Base-by-base conservation (phyloP, 1,140 invertebrate species). In the Lasaia peninsularis region DNA sequence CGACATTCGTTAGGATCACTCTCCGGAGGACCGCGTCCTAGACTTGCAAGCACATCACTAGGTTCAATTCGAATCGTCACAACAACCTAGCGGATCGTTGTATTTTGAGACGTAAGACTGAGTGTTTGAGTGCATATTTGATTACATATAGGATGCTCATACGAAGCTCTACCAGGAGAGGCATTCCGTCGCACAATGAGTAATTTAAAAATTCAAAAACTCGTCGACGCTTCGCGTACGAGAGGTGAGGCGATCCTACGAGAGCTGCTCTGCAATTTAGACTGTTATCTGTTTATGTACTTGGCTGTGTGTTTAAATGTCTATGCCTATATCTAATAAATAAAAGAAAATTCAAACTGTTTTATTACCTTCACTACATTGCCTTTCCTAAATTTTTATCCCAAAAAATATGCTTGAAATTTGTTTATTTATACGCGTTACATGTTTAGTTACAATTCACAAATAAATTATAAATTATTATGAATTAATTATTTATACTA, bases 181-280 rank as follows among this genome's bases (percentile, higher is more conserved):
- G 71, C 76, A 85, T 89, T 84, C 85, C 87, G 86, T 87, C 73
- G 83, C 66, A 89, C 88, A 90, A 90, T 90, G 88, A 90, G 86
- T 88, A 89, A 88, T 90, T 90, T 89, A 90, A 90, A 90, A 90
- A 89, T 90, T 90, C 88, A 90, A 89, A 90, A 88, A 89, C 86
- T 85, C 87, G 85, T 86, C 77, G 81, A 75, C 79, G 62, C 73
- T 72, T 65, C 63, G 70, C 70, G 71, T 78, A 65, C 70, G 77
- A 75, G 75, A 78, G 73, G 72, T 74, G 75, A 78, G 71, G 75
- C 78, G 75, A 81, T 80, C 69, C 78, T 77, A 70, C 74, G 67
- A 81, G 76, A 75, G 69, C 69, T 52, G 76, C 75, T 71, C 68
- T 73, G 78, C 77, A 88, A 86, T 88, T 83, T 78, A 82, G 73